Percentiles rank a stretch among this genome's conserved stretches.
Conservation (phyloP, 2,797 vertebrate genomes). For the Lacerta agilis region DNA sequence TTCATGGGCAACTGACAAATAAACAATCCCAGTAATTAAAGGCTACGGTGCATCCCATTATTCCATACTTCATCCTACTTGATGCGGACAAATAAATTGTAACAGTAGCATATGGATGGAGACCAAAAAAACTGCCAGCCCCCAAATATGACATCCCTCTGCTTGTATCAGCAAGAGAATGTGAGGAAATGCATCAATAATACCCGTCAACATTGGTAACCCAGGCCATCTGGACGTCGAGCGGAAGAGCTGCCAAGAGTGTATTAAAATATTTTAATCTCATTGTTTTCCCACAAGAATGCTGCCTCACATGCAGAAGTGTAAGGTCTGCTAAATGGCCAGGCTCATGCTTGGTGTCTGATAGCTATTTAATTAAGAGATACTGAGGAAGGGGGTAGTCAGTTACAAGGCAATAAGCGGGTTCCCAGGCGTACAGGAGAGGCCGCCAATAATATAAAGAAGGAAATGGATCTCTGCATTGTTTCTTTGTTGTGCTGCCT, state of each 20-base stretch:
- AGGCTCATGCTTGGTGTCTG: not conserved
- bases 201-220: slow-evolving; percentile 26
- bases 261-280: slow-evolving; percentile 50
- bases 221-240: slow-evolving; percentile 57
- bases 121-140: slow-evolving; percentile 51
- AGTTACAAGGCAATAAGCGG: slow-evolving; percentile 41
- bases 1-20: slow-evolving; percentile 20
- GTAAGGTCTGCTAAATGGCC: slow-evolving; percentile 53
- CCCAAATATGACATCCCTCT: slow-evolving; percentile 42
- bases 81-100: slow-evolving; percentile 65
- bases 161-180: slow-evolving; percentile 59
- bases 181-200: slow-evolving; percentile 46
- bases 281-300: slow-evolving; percentile 52
- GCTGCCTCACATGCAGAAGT: not conserved
- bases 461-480: not conserved
- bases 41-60: slow-evolving; percentile 39
- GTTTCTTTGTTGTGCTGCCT: slow-evolving; percentile 13
- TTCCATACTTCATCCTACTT: slow-evolving; percentile 48
- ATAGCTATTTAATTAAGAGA: slow-evolving; percentile 58
- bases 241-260: not conserved
- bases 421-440: not conserved
- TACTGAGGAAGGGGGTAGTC: slow-evolving; percentile 3
- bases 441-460: slow-evolving; percentile 1
- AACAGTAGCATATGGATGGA: slow-evolving; percentile 71
- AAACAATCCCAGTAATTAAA: slow-evolving; percentile 60